Evolutionary conservation across 2,797 vertebrate species (phyloP).

Genomic region (Lepilemur septentrionalis): DNA sequence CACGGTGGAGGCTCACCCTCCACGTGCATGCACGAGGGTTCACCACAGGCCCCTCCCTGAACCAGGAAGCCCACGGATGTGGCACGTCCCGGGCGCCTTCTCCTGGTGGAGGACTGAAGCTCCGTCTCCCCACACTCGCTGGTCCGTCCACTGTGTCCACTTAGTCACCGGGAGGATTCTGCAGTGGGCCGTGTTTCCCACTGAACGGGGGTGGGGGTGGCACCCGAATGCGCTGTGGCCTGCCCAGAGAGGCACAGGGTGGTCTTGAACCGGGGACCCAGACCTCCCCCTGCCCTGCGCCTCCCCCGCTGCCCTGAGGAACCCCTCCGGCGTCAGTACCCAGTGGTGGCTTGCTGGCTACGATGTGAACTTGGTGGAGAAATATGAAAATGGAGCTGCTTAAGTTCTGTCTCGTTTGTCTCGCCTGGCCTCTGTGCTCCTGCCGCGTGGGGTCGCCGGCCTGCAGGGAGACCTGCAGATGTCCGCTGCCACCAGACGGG

Average conservation of each 20-base stretch:
- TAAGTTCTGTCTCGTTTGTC: neutral
- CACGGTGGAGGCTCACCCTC: neutral
- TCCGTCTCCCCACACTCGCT: fast-evolving
- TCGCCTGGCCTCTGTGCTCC: neutral
- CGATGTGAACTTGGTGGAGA: fast-evolving
- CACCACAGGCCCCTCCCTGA: fast-evolving
- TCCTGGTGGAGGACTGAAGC: fast-evolving
- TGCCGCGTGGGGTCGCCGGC: neutral
- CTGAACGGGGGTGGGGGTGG: fast-evolving
- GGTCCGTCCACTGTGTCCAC: fast-evolving
- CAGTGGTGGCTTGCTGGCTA: neutral
- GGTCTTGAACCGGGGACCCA: neutral
- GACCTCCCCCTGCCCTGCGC: neutral
- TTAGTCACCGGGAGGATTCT: fast-evolving
- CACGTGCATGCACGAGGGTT: fast-evolving
- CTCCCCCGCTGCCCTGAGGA: fast-evolving
- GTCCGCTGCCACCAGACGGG: neutral
- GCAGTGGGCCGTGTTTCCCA: fast-evolving
- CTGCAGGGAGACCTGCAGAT: fast-evolving
- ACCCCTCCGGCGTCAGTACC: no score
- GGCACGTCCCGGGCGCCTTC: fast-evolving
- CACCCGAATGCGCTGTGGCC: neutral
- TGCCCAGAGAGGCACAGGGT: neutral
- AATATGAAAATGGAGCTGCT: neutral
- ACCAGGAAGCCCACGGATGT: no score